A percentile compares a stretch with the other conserved stretches of the same genome.
Conservation (phyloP, 2,797 vertebrate genomes). For the Helarctos malayanus region DNA sequence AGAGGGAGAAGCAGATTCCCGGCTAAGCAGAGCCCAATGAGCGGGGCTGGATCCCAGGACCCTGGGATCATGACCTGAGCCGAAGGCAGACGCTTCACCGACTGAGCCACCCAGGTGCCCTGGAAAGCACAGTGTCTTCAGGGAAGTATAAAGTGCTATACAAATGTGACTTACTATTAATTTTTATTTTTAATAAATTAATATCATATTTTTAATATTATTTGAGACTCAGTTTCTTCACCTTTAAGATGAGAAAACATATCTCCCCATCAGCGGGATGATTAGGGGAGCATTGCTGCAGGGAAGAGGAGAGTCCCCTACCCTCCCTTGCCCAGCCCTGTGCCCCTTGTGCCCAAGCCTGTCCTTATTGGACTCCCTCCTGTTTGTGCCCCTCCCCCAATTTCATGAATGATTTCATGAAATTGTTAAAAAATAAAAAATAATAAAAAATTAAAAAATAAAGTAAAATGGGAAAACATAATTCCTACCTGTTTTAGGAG, state of each 20-base stretch:
- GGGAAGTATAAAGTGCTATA: too few species aligned
- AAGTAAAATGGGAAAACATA: not conserved
- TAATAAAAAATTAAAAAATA: not conserved
- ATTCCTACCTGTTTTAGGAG: not conserved
- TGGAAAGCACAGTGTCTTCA: not conserved
- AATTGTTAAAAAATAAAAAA: conserved; percentile 46
- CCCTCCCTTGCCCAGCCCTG: conserved; percentile 17
- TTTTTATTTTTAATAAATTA: not conserved
- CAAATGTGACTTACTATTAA: not conserved
- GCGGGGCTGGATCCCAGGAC: too few species aligned
- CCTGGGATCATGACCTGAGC: too few species aligned
- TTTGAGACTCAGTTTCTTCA: not conserved
- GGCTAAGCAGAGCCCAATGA: too few species aligned
- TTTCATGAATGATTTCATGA: conserved; percentile 85
- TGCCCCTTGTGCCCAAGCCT: not conserved
- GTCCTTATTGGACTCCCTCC: not conserved
- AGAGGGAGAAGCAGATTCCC: too few species aligned
- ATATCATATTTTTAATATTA: not conserved
- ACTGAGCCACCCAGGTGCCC: too few species aligned
- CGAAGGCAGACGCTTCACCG: too few species aligned
- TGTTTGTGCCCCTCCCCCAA: conserved; percentile 24
- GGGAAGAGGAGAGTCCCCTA: conserved; percentile 66
- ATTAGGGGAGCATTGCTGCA: conserved; percentile 49
- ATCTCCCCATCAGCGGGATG: conserved; percentile 55
- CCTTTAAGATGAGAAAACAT: not conserved